Evolutionary conservation across 2,797 vertebrate species (phyloP), one percentile per base, ranked within the genome.

Genomic region (Chloroceryle amazona): DNA sequence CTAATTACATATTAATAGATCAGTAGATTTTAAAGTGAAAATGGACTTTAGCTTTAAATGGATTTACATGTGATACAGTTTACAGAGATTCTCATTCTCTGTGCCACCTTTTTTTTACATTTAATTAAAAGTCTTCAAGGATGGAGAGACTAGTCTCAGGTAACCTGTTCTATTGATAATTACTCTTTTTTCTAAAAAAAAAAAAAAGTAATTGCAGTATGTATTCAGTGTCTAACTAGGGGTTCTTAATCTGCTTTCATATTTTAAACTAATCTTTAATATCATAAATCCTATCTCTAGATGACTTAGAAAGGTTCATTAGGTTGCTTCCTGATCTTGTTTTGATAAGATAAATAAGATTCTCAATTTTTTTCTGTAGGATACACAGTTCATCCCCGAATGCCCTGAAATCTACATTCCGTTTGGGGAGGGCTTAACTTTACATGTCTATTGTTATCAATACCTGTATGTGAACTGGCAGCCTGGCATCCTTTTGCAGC

Each of bases 21-120:
- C 75, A 33, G 52, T 52, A 80, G 3, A 14, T 86, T 81, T 93
- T 70, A 62, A 89, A 79, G 35, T 65, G 81, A 66, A 84, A 93
- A 75, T 58, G 16, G 19, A 76, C 17, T 81, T 85, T 41, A 85
- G 3, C 17, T 60, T 66, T 35, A 60, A 11, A 21, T 82, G 22
- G n/a, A 52, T 35, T 84, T 81, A 41, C 13, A 42, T 44, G 15
- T 3, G 11, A 47, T 46, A 54, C 1, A 39, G 10, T 68, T 63
- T 33, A 72, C 6, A 67, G 10, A 87, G 19, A 60, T 57, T 55
- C 17, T 65, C 6, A 68, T 49, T 83, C 5, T 61, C 17, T 68
- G 5, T 55, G 13, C 12, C 9, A n/a, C 3, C 1, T 1, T 12
- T n/a, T 49, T 55, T 28, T 23, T 9, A 37, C 2, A 57, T 49